phyloP scores from a whole-genome alignment of 1,140 invertebrate genomes.

The Orchesella cincta region DNA sequence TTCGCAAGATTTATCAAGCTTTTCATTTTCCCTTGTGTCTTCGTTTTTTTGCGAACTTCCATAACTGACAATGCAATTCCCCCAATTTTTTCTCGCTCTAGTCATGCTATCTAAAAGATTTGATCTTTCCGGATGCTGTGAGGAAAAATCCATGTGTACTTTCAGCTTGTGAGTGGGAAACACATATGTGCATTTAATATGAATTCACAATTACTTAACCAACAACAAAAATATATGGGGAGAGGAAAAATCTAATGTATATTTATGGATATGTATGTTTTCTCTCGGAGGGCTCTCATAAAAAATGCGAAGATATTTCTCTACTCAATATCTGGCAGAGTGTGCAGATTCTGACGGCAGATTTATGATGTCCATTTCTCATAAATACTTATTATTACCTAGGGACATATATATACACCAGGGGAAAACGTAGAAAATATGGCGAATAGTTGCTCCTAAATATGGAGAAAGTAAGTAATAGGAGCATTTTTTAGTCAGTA shows the following conservation, averaged over 20 bases:
- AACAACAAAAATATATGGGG: not conserved
- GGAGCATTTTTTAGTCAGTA: not conserved
- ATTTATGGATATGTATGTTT: not conserved
- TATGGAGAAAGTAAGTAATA: not conserved
- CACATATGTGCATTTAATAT: too few species aligned
- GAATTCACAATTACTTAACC: not conserved
- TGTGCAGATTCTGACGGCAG: conserved; percentile 37
- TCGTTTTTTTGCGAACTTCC: too few species aligned
- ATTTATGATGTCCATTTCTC: conserved; percentile 44
- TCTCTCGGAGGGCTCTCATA: not conserved
- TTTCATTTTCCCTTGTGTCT: too few species aligned
- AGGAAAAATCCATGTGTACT: too few species aligned
- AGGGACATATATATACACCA: not conserved
- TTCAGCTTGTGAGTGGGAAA: too few species aligned
- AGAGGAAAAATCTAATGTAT: not conserved
- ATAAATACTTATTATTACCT: conserved; percentile 39
- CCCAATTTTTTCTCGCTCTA: too few species aligned
- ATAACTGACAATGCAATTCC: too few species aligned
- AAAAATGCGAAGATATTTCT: conserved; percentile 15
- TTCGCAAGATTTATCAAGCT: too few species aligned
- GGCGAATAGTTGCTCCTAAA: not conserved
- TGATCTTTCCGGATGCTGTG: too few species aligned
- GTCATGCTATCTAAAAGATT: too few species aligned
- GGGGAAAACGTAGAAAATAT: not conserved
- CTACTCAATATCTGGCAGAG: conserved; percentile 31